Conservation (phyloP, 2,113 vertebrate genomes). For the Centropus bengalensis region DNA sequence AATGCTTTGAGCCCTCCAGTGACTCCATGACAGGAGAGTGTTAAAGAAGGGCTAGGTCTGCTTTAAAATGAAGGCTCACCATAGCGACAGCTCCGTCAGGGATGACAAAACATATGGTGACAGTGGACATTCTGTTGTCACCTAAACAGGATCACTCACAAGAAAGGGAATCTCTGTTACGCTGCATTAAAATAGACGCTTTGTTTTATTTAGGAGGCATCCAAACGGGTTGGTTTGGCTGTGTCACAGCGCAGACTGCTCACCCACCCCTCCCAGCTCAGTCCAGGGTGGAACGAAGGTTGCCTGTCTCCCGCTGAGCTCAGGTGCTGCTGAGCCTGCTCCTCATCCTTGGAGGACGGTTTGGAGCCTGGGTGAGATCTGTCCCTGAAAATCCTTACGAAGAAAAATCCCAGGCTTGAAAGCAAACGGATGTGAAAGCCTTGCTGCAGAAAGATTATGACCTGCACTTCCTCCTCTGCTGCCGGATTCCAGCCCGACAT, state of each 20-base stretch:
- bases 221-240: constrained; percentile 54
- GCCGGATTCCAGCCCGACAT: neutral
- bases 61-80: constrained; percentile 5
- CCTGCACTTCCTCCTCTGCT: neutral
- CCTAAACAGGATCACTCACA: constrained; percentile 42
- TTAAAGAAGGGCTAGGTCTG: constrained; percentile 47
- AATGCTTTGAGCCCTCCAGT: neutral
- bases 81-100: constrained; percentile 15
- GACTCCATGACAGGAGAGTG: constrained; percentile 32
- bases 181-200: constrained; percentile 31
- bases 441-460: neutral
- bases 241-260: constrained; percentile 31
- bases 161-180: constrained; percentile 52
- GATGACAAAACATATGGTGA: constrained; percentile 12
- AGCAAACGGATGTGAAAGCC: neutral
- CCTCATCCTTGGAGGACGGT: neutral
- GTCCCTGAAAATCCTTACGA: neutral
- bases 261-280: constrained; percentile 19
- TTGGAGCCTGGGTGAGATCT: neutral
- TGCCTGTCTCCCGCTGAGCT: neutral
- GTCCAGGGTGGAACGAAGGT: neutral
- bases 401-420: neutral
- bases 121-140: constrained; percentile 47
- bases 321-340: neutral
- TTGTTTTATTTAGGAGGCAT: constrained; percentile 59